A percentile compares a stretch with the other conserved stretches of the same genome.
Evolutionary conservation across 2,113 vertebrate genomes (phyloP).

Genomic region (Puffinus mauretanicus): DNA sequence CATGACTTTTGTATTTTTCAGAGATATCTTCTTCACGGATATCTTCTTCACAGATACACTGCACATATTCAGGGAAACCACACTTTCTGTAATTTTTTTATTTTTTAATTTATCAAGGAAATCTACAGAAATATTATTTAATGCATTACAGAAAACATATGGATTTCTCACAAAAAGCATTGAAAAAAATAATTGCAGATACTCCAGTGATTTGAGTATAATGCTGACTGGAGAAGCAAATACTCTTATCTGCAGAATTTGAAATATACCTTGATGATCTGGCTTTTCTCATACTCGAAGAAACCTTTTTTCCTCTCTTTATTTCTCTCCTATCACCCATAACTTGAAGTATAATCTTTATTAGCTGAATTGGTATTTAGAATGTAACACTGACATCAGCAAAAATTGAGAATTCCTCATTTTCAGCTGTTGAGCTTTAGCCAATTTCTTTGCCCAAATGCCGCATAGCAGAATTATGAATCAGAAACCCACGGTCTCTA

Average conservation of each 20-base stretch:
- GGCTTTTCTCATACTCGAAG: background rate
- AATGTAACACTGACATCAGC: background rate
- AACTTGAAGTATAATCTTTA: constrained; percentile 22
- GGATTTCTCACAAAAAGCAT: background rate
- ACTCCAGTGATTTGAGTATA: background rate
- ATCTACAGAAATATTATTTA: background rate
- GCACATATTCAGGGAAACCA: background rate
- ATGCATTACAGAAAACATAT: background rate
- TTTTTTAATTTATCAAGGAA: background rate
- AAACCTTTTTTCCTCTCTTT: background rate
- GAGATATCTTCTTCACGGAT: background rate
- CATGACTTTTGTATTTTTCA: background rate
- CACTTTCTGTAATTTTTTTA: background rate
- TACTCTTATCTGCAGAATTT: background rate
- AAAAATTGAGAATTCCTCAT: background rate
- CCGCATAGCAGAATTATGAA: background rate
- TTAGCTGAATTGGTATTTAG: background rate
- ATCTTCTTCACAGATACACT: background rate
- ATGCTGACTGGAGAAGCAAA: background rate
- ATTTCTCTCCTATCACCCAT: constrained; percentile 29
- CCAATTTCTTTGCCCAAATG: background rate
- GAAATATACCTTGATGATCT: constrained; percentile 5
- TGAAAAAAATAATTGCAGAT: background rate
- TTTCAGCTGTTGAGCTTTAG: background rate
- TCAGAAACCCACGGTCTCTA: background rate